Evolutionary conservation across 2,113 vertebrate species (phyloP), one percentile per base, ranked within the genome.

Genomic region (Otus sunia): DNA sequence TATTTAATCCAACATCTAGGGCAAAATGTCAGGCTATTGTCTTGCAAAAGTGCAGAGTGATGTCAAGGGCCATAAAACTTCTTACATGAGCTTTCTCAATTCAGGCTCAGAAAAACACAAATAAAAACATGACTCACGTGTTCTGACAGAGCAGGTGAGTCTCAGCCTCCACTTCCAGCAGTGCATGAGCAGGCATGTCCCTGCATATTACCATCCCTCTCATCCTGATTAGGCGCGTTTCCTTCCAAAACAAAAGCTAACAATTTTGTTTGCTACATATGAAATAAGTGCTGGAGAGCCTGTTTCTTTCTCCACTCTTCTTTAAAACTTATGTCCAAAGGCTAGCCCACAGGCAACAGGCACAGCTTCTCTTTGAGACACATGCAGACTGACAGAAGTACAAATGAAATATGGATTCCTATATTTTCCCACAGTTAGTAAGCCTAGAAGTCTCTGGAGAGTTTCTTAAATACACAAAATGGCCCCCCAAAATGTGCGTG

Each of bases 1-100:
- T 73, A 88, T 95, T 95, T 92, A 95, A 97, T 59, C 76, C 43
- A 32, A 39, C 80, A 78, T 64, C 60, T 87, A 56, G 36, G 64
- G 84, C 32, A 84, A 91, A 94, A 89, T 60, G 39, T 78, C 80
- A 81, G 41, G 6, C 37, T 87, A n/a, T 77, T 96, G 80, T 89
- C 93, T 96, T 91, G 86, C 76, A 89, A 43, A 94, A 63, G 55
- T 18, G 47, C 60, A 78, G 83, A 84, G 68, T 81, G 86, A 91
- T 94, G 87, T 84, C 76, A 91, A 91, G 62, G 10, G 64, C 60
- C 4, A 0, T 87, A 63, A 84, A 71, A 81, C 60, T 52, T 77
- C 91, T 92, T 69, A 41, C 43, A 34, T 1, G 22, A 59, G 55
- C 76, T 86, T 96, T 95, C 91, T 92, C 80, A 89, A 77, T 36